phyloP scores from a whole-genome alignment of 35 echinoderm and acorn worm species.

The Stichopus chloronotus region DNA sequence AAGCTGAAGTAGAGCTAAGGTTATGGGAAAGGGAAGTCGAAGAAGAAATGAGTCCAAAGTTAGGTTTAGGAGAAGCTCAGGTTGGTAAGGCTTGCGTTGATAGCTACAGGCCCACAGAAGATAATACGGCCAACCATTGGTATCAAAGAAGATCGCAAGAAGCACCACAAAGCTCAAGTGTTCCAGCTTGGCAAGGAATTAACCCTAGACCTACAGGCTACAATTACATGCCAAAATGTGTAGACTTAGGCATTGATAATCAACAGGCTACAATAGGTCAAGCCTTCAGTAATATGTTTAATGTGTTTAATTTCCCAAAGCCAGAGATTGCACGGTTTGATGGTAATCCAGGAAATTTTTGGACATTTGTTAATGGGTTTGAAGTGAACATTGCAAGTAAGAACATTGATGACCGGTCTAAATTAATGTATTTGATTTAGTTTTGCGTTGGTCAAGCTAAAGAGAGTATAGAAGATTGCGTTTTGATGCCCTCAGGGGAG shows the following conservation, averaged over 20 bases:
- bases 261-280: neutral
- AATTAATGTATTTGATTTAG: conserved; percentile 57
- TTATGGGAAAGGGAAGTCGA: neutral
- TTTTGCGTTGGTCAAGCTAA: conserved; percentile 54
- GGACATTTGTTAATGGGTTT: conserved; percentile 51
- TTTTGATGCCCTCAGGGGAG: neutral
- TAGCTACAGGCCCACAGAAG: neutral
- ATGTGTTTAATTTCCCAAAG: conserved; percentile 51
- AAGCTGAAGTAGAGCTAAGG: neutral
- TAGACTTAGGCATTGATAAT: neutral
- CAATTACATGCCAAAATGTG: neutral
- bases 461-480: conserved; percentile 57
- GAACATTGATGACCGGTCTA: conserved; percentile 27
- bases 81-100: neutral
- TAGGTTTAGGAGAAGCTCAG: neutral
- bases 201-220: conserved; percentile 8
- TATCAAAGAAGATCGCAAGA: neutral
- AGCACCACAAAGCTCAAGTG: neutral
- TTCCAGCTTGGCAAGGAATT: neutral
- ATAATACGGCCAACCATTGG: neutral
- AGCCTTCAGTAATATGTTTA: neutral
- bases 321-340: conserved; percentile 55
- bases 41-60: conserved; percentile 9
- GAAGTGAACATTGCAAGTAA: conserved; percentile 42
- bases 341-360: conserved; percentile 59